Evolutionary conservation across 2,113 vertebrate species (phyloP), one percentile per base, ranked within the genome.

Genomic region (Otolemur garnettii): DNA sequence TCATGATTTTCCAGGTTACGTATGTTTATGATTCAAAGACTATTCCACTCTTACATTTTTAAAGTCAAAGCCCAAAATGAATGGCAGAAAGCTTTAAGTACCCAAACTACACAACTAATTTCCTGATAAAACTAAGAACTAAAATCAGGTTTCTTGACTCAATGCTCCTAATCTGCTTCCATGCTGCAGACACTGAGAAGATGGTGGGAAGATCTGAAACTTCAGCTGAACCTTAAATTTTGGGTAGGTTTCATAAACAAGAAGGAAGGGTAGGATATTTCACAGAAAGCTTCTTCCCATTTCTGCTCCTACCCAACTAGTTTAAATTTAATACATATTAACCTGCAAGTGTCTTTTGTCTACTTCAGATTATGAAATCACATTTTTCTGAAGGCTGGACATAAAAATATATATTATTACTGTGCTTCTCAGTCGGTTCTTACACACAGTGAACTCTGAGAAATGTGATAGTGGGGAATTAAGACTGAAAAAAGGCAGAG

Each of bases 21-120:
- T 42, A 68, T 80, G 26, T 80, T 94, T 92, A 79, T 86, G 21
- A 75, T 69, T 38, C n/a, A 74, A 89, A 92, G 59, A 60, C 17
- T 45, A 62, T 21, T 72, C 13, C 28, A 93, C 42, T 62, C 50
- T 59, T 66, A 26, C 4, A 84, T 59, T 38, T 88, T 94, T 35
- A 78, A 78, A 86, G 90, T 88, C 74, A 80, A 90, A 93, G 21
- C n/a, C 33, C 59, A 66, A 83, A 92, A 68, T 86, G 35, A 87
- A 93, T 17, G 77, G 13, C n/a, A 95, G 80, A 81, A 26, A 80
- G 59, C 28, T 81, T 86, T 90, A 87, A 75, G n/a, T 86, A 18
- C 12, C 30, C 62, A 96, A 96, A 83, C 64, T 35, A 38, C 18
- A 83, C 45, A 91, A 62, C 28, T 71, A 83, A 45, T n/a, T n/a